phyloP scores from a whole-genome alignment of 1,140 invertebrate species.

The Brachionus sp. region DNA sequence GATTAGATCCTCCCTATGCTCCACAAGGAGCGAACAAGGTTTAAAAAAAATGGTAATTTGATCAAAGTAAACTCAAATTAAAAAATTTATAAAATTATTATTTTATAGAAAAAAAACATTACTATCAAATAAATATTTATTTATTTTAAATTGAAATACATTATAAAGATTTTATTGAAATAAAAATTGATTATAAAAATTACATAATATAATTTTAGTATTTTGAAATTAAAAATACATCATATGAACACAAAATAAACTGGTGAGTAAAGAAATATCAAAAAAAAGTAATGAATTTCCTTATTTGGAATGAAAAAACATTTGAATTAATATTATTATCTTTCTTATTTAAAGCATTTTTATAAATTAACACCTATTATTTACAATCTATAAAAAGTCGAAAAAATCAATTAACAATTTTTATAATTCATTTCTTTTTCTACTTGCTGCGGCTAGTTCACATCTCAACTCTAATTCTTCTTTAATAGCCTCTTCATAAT shows the following conservation, averaged over 20 bases:
- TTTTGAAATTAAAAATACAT: not conserved
- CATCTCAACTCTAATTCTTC: slow-evolving; percentile 43
- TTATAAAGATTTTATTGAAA: no score
- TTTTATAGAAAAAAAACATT: no score
- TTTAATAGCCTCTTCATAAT: slow-evolving; percentile 45
- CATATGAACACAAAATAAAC: not conserved
- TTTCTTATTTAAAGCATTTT: not conserved
- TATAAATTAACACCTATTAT: slow-evolving; percentile 8
- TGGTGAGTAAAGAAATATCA: not conserved
- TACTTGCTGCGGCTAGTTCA: slow-evolving; percentile 23
- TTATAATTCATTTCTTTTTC: slow-evolving; percentile 31
- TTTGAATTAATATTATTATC: not conserved
- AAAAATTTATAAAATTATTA: not conserved
- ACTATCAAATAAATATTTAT: no score
- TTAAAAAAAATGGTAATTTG: no score
- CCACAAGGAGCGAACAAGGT: no score
- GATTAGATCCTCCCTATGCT: no score
- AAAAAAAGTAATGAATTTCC: not conserved
- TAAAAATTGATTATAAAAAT: not conserved
- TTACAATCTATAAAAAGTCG: not conserved
- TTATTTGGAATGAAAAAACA: not conserved
- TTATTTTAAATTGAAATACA: no score
- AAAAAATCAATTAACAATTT: not conserved
- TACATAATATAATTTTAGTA: not conserved
- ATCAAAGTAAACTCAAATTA: no score